A percentile compares a stretch with the other conserved stretches of the same genome.
Evolutionary conservation across 2,888 invertebrate genomes (phyloP).

Genomic region (Diachrysia chrysitis): DNA sequence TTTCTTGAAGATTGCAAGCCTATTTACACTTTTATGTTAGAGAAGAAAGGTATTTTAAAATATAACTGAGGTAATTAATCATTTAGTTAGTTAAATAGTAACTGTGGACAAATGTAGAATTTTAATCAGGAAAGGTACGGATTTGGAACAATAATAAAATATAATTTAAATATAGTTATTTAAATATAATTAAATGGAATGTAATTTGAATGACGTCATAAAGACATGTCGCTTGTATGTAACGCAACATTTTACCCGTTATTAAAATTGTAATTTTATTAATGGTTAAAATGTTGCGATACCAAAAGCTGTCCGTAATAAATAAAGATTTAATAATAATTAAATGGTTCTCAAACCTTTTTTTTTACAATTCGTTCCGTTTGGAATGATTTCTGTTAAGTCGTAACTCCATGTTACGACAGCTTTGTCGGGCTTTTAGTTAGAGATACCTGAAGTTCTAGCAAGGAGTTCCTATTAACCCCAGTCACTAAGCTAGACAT

Average conservation of each 20-base stretch:
- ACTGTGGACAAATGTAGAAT: too few relatives aligned
- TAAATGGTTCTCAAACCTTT: constrained; percentile 1
- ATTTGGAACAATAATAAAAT: too few relatives aligned
- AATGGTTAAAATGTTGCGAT: too few relatives aligned
- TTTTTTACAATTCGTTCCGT: background rate
- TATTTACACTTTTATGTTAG: background rate
- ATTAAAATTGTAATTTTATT: too few relatives aligned
- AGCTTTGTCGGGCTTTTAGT: constrained; percentile 1
- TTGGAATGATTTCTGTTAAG: constrained; percentile 1
- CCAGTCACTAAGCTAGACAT: background rate
- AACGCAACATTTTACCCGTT: background rate
- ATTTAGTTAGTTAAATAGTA: too few relatives aligned
- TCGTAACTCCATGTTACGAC: constrained; percentile 1
- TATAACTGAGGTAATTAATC: background rate
- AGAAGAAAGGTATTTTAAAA: background rate
- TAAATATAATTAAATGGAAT: too few relatives aligned
- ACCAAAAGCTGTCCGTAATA: constrained; percentile 1
- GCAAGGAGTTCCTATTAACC: constrained; percentile 2
- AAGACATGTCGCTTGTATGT: background rate
- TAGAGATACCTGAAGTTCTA: background rate
- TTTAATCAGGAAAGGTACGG: too few relatives aligned
- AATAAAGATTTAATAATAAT: background rate
- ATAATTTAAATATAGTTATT: too few relatives aligned
- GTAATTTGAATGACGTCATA: too few relatives aligned
- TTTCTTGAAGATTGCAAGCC: background rate